Percentiles rank a stretch among this genome's conserved stretches.
Conservation (phyloP, 2,113 vertebrate species). For the Atrichornis clamosus region DNA sequence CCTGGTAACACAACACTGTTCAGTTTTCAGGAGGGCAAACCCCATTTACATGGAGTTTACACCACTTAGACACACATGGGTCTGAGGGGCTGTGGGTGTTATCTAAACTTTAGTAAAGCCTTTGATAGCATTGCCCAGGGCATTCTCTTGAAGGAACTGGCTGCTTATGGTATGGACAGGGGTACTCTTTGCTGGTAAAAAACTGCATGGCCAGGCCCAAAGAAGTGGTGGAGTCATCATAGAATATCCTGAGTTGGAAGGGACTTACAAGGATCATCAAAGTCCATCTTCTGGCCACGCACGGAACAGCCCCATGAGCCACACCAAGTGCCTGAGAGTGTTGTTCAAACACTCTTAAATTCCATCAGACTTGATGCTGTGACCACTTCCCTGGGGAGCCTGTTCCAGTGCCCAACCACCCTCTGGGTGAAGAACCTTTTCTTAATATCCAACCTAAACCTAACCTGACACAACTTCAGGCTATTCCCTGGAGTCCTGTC, state of each 20-base stretch:
- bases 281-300: not conserved
- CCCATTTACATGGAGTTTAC: not conserved
- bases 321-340: not conserved
- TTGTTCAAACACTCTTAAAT: not conserved
- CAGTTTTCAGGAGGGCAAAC: not conserved
- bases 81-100: rapidly evolving
- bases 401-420: not conserved
- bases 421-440: not conserved
- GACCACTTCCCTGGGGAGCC: not conserved
- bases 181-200: not conserved
- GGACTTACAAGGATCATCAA: not conserved
- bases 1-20: rapidly evolving
- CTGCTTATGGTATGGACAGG: not conserved
- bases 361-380: not conserved
- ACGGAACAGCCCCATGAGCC: not conserved
- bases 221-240: not conserved
- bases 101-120: not conserved
- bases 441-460: not conserved
- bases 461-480: not conserved
- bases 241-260: not conserved
- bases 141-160: not conserved
- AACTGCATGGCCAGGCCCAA: rapidly evolving
- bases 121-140: not conserved
- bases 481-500: not conserved
- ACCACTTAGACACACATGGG: rapidly evolving